A percentile compares a stretch with the other conserved stretches of the same genome.
Evolutionary conservation across 2,888 invertebrate species (phyloP).

Genomic region (Ligdia adustata): DNA sequence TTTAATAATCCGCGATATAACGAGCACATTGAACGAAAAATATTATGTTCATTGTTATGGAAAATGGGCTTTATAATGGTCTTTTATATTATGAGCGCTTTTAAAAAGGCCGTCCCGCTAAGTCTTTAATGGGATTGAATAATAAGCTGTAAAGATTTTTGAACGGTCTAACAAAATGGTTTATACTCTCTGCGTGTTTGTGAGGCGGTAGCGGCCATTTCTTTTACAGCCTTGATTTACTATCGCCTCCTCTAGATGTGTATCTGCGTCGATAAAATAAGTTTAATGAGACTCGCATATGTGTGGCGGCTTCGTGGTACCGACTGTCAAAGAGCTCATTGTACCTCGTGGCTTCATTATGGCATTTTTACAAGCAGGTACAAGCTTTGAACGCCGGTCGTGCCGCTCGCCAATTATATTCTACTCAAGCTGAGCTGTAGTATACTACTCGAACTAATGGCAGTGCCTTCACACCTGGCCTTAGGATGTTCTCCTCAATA

Average conservation of each 20-base stretch:
- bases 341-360: constrained; percentile 79
- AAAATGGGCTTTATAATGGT: constrained; percentile 75
- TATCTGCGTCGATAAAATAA: constrained; percentile 78
- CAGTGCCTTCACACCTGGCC: constrained; percentile 30
- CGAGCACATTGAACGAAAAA: constrained; percentile 60
- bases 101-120: constrained; percentile 72
- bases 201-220: constrained; percentile 60
- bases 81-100: constrained; percentile 71
- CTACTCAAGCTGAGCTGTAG: constrained; percentile 76
- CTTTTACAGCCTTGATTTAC: constrained; percentile 71
- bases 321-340: constrained; percentile 82
- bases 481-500: constrained; percentile 40
- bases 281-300: constrained; percentile 78
- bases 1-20: constrained; percentile 70
- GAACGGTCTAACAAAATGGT: constrained; percentile 75
- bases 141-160: constrained; percentile 79
- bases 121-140: constrained; percentile 78
- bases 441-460: too few species aligned
- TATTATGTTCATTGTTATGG: constrained; percentile 74
- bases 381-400: constrained; percentile 73
- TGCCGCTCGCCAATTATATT: constrained; percentile 81
- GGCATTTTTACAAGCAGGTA: constrained; percentile 82
- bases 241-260: constrained; percentile 66
- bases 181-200: constrained; percentile 68
- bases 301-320: constrained; percentile 81